A percentile compares a stretch with the other conserved stretches of the same genome.
These are phyloP conservation scores for Chromobotia macracanthus DNA, from an alignment of 2,797 vertebrate genomes.

Conservation along the genomic window DNA sequence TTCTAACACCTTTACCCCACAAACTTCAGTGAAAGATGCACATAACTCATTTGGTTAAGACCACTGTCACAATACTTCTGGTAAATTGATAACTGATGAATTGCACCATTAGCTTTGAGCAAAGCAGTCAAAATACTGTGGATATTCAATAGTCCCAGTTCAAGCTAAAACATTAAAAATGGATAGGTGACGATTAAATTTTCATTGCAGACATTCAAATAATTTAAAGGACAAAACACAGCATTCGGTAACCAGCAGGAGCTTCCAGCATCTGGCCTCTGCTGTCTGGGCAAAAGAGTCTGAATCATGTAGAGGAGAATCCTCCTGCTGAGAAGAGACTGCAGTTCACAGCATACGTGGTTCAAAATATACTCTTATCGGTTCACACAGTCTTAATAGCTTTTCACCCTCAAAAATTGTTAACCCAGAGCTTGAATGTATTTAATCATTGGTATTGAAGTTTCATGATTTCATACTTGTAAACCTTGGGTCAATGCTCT, in stretches of 20 bases:
- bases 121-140: conserved; percentile 21
- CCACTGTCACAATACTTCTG: neutral
- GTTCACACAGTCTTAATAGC: neutral
- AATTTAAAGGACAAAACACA: conserved; percentile 47
- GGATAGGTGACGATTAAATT: conserved; percentile 50
- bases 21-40: conserved; percentile 1
- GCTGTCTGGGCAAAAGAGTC: neutral
- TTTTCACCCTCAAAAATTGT: too few relatives aligned
- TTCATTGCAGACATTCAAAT: conserved; percentile 51
- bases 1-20: conserved; percentile 3
- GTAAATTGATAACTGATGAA: too few relatives aligned
- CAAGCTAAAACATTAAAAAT: conserved; percentile 54
- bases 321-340: neutral
- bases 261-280: conserved; percentile 11
- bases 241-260: conserved; percentile 7
- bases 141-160: conserved; percentile 46
- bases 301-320: neutral
- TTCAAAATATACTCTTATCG: neutral
- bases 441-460: neutral
- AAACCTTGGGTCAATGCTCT: neutral
- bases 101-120: neutral
- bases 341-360: neutral
- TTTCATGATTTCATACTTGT: neutral
- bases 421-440: neutral
- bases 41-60: conserved; percentile 55